Conservation (phyloP, 2,113 vertebrate genomes). For the Acanthochromis polyacanthus region DNA sequence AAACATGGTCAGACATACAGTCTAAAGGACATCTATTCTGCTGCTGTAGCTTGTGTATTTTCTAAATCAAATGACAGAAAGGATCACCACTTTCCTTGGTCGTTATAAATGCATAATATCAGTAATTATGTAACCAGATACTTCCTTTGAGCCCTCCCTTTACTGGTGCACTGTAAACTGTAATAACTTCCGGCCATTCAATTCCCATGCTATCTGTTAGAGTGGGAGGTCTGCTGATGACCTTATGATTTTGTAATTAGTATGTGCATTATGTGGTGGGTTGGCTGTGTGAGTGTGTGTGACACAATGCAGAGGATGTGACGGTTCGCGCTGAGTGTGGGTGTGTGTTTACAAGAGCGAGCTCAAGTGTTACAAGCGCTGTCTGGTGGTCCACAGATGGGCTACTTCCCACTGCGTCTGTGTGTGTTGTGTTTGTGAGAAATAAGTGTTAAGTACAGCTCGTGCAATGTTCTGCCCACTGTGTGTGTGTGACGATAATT, state of each 20-base stretch:
- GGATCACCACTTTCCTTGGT: neutral
- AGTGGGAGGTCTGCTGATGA: conserved; percentile 36
- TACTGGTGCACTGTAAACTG: conserved; percentile 24
- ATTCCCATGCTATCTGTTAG: conserved; percentile 12
- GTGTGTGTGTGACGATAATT: conserved; percentile 37
- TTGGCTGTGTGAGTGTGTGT: neutral
- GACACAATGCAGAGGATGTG: conserved; percentile 17
- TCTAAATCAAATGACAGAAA: neutral
- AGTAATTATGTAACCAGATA: neutral
- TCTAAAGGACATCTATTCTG: too few species aligned
- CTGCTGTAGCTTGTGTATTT: neutral
- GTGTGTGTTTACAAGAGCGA: conserved; percentile 36
- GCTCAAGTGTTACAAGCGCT: conserved; percentile 52
- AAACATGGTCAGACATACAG: neutral
- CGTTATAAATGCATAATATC: conserved; percentile 16
- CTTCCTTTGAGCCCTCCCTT: conserved; percentile 1
- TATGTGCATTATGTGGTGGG: conserved; percentile 9
- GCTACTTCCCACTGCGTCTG: conserved; percentile 30
- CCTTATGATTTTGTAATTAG: conserved; percentile 52
- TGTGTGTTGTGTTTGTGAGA: conserved; percentile 34
- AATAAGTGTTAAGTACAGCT: conserved; percentile 39
- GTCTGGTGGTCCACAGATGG: conserved; percentile 47
- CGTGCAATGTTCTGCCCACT: conserved; percentile 20
- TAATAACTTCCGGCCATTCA: conserved; percentile 6
- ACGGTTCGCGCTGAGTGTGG: neutral